Percentiles rank a stretch among this genome's conserved stretches.
phyloP scores from a whole-genome alignment of 2,797 vertebrate genomes.

The Potorous gilbertii region DNA sequence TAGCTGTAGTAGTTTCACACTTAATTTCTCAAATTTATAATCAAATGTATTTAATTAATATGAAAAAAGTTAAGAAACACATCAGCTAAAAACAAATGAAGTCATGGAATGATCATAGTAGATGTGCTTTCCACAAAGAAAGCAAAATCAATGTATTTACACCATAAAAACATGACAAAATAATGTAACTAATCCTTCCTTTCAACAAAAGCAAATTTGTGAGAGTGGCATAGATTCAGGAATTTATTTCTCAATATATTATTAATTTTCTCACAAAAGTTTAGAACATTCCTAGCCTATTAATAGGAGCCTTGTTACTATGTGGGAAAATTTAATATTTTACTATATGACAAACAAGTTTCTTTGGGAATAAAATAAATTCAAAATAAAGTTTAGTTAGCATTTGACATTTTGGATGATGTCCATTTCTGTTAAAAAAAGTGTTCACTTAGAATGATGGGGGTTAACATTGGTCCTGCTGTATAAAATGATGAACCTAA shows the following conservation, averaged over 20 bases:
- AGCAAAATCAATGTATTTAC: too few relatives aligned
- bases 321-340: constrained; percentile 9
- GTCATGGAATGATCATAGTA: too few relatives aligned
- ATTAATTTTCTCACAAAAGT: neutral
- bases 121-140: too few relatives aligned
- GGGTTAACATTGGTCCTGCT: constrained; percentile 25
- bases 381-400: constrained; percentile 35
- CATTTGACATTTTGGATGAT: constrained; percentile 45
- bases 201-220: neutral
- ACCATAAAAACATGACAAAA: too few relatives aligned
- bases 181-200: neutral
- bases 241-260: neutral
- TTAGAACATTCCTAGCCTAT: neutral
- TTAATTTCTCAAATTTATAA: too few relatives aligned
- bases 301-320: constrained; percentile 27
- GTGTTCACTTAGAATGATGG: constrained; percentile 21
- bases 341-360: neutral
- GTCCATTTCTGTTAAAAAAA: constrained; percentile 33
- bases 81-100: too few relatives aligned
- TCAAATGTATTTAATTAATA: too few relatives aligned
- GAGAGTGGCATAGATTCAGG: neutral
- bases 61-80: too few relatives aligned
- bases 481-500: constrained; percentile 31
- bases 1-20: too few relatives aligned
- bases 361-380: constrained; percentile 26